A percentile compares a stretch with the other conserved stretches of the same genome.
phyloP scores from a whole-genome alignment of 2,113 vertebrate species.

The Solenodon paradoxus region DNA sequence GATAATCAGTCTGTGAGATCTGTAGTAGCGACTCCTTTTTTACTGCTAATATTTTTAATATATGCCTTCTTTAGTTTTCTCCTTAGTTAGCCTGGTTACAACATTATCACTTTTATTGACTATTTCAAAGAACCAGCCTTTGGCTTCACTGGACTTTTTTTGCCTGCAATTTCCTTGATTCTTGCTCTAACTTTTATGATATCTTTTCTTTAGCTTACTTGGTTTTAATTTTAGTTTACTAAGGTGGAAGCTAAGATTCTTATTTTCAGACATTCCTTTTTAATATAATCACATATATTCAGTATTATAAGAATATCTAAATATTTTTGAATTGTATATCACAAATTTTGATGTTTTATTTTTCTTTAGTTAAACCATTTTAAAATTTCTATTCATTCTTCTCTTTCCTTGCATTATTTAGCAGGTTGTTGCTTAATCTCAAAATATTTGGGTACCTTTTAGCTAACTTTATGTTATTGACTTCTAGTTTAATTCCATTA shows the following conservation, averaged over 20 bases:
- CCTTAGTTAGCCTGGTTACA: not conserved
- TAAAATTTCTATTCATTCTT: not conserved
- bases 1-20: not conserved
- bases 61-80: not conserved
- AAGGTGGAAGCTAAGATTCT: not conserved
- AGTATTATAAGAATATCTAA: too few relatives aligned
- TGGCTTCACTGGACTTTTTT: not conserved
- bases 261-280: not conserved
- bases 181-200: not conserved
- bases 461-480: not conserved
- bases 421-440: not conserved
- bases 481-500: too few relatives aligned
- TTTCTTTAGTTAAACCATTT: not conserved
- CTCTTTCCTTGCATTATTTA: not conserved
- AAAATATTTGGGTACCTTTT: not conserved
- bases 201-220: not conserved
- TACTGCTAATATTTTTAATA: not conserved
- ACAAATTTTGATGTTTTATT: not conserved
- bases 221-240: not conserved
- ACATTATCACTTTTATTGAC: not conserved
- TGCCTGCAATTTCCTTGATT: not conserved
- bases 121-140: not conserved
- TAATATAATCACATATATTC: not conserved
- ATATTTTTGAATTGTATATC: too few relatives aligned
- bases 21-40: not conserved